Evolutionary conservation across 2,888 invertebrate genomes (phyloP).

Genomic region (Spatulosminthurus flaviceps): DNA sequence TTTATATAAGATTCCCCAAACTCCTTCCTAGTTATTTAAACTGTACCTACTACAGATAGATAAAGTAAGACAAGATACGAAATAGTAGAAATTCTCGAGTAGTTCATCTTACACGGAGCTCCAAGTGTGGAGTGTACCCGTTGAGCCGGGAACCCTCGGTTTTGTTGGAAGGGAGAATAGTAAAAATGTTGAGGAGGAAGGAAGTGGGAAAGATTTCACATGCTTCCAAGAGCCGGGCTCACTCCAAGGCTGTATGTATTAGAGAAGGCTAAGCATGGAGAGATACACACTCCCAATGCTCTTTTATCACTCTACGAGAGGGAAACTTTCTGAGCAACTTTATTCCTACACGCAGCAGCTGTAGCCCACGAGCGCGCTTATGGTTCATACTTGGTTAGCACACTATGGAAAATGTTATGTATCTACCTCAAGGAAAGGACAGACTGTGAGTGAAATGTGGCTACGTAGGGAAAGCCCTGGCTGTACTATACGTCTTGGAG

Average conservation of each 20-base stretch:
- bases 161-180: conserved; percentile 1
- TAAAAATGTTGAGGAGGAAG: not conserved
- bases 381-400: not conserved
- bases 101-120: conserved; percentile 15
- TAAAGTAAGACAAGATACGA: too few relatives aligned
- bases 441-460: too few relatives aligned
- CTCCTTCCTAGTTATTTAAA: too few relatives aligned
- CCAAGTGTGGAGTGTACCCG: conserved; percentile 1
- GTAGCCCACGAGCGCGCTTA: not conserved
- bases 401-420: not conserved
- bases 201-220: conserved; percentile 8
- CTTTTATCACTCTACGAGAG: not conserved
- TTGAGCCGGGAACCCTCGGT: not conserved
- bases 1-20: too few relatives aligned
- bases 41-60: too few relatives aligned
- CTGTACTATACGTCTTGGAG: too few relatives aligned
- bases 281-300: too few relatives aligned
- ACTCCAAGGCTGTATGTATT: too few relatives aligned
- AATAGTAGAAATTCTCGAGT: not conserved
- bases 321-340: conserved; percentile 21
- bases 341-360: not conserved
- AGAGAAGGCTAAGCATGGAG: too few relatives aligned
- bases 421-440: not conserved
- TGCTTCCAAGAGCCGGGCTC: too few relatives aligned
- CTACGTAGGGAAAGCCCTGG: too few relatives aligned